Conservation (phyloP, 2,113 vertebrate genomes). For the Callorhinus ursinus region DNA sequence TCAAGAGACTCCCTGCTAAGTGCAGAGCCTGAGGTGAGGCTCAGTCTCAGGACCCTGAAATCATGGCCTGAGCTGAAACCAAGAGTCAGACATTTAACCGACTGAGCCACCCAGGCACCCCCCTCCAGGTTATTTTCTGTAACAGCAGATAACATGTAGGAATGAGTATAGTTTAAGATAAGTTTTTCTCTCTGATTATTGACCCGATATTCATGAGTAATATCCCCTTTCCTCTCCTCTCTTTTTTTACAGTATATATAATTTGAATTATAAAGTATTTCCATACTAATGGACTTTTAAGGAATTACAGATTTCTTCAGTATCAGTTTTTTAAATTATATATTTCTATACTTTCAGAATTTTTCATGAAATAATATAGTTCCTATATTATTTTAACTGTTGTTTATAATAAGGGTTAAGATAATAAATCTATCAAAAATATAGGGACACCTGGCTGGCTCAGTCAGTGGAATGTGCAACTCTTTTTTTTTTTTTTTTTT, state of each 20-base stretch:
- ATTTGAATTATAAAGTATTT: neutral
- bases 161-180: neutral
- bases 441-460: neutral
- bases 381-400: neutral
- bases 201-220: neutral
- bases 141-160: accelerated
- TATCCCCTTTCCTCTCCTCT: neutral
- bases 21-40: neutral
- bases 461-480: neutral
- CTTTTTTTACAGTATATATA: neutral
- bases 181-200: neutral
- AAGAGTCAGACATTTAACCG: neutral
- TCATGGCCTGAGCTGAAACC: too few species aligned
- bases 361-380: neutral
- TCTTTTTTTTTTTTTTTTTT: neutral
- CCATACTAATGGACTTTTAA: neutral
- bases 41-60: neutral
- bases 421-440: neutral
- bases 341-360: neutral
- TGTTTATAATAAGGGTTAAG: neutral
- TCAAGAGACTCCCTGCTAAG: neutral
- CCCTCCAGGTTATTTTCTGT: neutral
- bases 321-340: neutral
- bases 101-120: neutral
- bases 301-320: neutral